Percentiles rank a stretch among this genome's conserved stretches.
Conservation (phyloP, 2,113 vertebrate genomes). For the Tachycineta bicolor region DNA sequence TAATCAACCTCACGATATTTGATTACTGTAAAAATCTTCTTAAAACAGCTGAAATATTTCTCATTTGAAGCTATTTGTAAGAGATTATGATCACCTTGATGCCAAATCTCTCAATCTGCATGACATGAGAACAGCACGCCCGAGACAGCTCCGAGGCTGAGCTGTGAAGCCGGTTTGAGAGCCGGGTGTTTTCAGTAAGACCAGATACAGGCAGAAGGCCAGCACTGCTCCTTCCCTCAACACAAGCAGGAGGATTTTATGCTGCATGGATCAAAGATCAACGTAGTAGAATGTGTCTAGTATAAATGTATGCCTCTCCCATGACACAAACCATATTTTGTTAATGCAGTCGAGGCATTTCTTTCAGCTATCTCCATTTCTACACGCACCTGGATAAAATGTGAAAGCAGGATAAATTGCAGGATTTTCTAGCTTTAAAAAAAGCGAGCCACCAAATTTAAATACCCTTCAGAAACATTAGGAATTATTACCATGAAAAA, state of each 20-base stretch:
- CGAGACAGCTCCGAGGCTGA: neutral
- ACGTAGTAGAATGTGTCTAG: accelerated
- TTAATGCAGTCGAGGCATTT: neutral
- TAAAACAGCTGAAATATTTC: neutral
- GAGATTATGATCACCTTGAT: neutral
- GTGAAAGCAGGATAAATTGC: neutral
- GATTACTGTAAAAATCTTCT: neutral
- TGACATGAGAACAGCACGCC: neutral
- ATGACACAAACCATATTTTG: neutral
- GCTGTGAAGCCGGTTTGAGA: neutral
- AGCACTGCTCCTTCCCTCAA: neutral
- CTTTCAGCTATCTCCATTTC: neutral
- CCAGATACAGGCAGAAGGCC: neutral
- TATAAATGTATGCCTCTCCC: neutral
- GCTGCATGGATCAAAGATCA: neutral
- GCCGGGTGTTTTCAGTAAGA: neutral
- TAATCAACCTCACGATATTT: neutral
- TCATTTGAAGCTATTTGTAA: neutral
- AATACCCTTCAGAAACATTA: neutral
- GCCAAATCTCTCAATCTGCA: neutral
- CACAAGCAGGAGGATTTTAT: neutral
- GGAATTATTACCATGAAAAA: neutral
- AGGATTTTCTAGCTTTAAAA: neutral
- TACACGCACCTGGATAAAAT: neutral
- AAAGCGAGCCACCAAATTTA: neutral